Evolutionary conservation across 1,140 invertebrate genomes (phyloP).

Genomic region (Drosophila funebris): DNA sequence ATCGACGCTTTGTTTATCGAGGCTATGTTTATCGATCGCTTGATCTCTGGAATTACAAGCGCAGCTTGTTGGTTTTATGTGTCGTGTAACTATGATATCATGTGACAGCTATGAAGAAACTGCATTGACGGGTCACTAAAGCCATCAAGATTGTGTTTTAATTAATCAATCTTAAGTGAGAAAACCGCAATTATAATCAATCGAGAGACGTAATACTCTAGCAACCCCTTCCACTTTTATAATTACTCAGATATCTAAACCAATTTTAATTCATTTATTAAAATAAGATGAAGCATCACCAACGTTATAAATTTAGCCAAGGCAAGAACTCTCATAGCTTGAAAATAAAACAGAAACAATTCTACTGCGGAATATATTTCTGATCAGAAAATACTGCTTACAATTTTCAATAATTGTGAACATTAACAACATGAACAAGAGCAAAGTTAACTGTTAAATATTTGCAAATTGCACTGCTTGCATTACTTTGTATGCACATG

Average conservation of each 20-base stretch:
- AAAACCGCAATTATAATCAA: neutral
- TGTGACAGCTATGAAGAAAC: slow-evolving; percentile 22
- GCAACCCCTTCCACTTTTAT: neutral
- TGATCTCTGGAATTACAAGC: slow-evolving; percentile 24
- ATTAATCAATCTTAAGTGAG: slow-evolving; percentile 22
- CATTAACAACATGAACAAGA: too few species aligned
- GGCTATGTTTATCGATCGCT: neutral
- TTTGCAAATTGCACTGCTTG: too few species aligned
- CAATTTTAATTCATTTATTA: neutral
- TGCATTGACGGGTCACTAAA: slow-evolving; percentile 14
- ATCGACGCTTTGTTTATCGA: slow-evolving; percentile 6
- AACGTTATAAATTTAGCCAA: too few species aligned
- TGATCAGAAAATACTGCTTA: too few species aligned
- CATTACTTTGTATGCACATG: too few species aligned
- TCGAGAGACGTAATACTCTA: neutral
- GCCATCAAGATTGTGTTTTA: slow-evolving; percentile 16
- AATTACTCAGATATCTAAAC: neutral
- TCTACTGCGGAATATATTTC: too few species aligned
- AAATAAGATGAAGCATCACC: neutral
- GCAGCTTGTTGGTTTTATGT: neutral
- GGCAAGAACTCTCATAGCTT: too few species aligned
- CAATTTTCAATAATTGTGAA: too few species aligned
- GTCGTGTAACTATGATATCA: slow-evolving; percentile 24
- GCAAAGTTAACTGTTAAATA: too few species aligned
- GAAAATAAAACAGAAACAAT: too few species aligned